Conservation (phyloP, 1,140 invertebrate genomes). For the Plectrocnemia conspersa region DNA sequence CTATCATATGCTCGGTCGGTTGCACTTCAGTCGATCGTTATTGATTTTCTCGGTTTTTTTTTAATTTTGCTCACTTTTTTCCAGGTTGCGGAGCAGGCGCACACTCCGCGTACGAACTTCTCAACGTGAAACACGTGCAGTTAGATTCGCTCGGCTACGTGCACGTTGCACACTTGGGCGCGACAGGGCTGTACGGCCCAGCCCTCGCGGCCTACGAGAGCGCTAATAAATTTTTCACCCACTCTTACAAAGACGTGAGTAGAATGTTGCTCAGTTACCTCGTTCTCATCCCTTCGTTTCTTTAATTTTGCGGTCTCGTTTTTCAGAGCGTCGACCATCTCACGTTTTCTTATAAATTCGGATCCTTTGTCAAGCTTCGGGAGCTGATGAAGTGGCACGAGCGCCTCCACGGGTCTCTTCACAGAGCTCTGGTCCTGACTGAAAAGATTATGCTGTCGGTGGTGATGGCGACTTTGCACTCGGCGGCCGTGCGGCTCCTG, state of each 20-base stretch:
- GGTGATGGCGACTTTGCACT: constrained; percentile 47
- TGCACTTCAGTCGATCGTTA: background rate
- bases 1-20: constrained; percentile 66
- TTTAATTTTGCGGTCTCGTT: constrained; percentile 26
- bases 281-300: background rate
- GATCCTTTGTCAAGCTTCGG: constrained; percentile 86
- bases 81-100: constrained; percentile 65
- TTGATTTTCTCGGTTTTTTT: background rate
- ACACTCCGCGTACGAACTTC: constrained; percentile 58
- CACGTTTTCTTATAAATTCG: constrained; percentile 88
- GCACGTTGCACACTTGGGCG: constrained; percentile 66
- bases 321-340: constrained; percentile 84
- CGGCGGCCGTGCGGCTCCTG: constrained; percentile 38
- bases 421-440: constrained; percentile 68
- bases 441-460: constrained; percentile 78
- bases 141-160: constrained; percentile 86
- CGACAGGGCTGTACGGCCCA: constrained; percentile 63
- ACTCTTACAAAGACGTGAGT: constrained; percentile 80
- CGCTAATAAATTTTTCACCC: constrained; percentile 80
- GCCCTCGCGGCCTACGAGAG: constrained; percentile 61
- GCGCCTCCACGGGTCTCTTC: constrained; percentile 75
- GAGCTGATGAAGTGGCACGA: constrained; percentile 85
- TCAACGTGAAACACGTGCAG: constrained; percentile 94
- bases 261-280: constrained; percentile 1
- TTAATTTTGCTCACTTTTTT: constrained; percentile 18